Percentiles rank a stretch among this genome's conserved stretches.
These are phyloP conservation scores for Trichonephila inaurata DNA, from an alignment of 1,140 invertebrate species.

Conservation along the genomic window DNA sequence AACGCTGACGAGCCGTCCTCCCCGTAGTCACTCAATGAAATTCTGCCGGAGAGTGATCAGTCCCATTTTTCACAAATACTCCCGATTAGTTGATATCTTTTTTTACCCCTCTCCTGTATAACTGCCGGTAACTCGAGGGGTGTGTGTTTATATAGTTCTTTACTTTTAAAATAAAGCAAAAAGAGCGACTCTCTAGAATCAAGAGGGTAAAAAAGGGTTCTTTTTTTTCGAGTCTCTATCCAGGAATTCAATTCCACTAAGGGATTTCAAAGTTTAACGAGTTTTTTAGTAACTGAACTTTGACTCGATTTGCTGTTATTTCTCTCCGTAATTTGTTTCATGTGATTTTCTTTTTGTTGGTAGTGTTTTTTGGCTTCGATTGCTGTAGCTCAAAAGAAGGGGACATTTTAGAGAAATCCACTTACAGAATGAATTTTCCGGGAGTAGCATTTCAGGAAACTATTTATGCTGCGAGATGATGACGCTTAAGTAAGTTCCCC, in stretches of 20 bases:
- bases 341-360: neutral
- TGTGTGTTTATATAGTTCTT: conserved; percentile 44
- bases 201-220: neutral
- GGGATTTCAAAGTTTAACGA: conserved; percentile 76
- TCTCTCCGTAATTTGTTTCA: conserved; percentile 67
- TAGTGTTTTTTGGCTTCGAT: neutral
- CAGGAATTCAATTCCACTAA: conserved; percentile 74
- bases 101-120: neutral
- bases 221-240: conserved; percentile 7
- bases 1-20: neutral
- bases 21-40: conserved; percentile 65
- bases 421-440: conserved; percentile 68
- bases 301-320: conserved; percentile 75
- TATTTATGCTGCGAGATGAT: conserved; percentile 22
- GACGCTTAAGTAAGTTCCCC: conserved; percentile 44
- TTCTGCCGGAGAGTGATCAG: conserved; percentile 26
- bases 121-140: neutral
- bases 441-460: neutral
- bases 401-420: conserved; percentile 37
- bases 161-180: neutral
- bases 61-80: conserved; percentile 57
- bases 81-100: conserved; percentile 34
- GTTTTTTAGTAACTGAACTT: conserved; percentile 76
- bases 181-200: neutral
- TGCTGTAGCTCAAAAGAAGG: neutral